Evolutionary conservation across 2,888 invertebrate genomes (phyloP).

Genomic region (Xanthorhoe designata): DNA sequence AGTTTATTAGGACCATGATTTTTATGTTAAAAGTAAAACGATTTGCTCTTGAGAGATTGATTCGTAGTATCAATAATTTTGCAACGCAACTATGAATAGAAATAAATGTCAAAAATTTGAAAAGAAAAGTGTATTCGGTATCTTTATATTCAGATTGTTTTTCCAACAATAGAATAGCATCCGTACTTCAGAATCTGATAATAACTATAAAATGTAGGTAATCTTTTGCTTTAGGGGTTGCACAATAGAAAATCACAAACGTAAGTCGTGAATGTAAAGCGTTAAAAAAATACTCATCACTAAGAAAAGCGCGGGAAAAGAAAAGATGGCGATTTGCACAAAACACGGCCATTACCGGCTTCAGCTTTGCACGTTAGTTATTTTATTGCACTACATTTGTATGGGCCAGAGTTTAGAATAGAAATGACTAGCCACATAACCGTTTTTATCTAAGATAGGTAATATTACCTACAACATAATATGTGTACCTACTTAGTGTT

Average conservation of each 20-base stretch:
- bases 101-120: neutral
- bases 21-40: constrained; percentile 1
- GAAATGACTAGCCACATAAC: neutral
- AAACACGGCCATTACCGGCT: constrained; percentile 66
- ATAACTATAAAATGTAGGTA: neutral
- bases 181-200: neutral
- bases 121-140: neutral
- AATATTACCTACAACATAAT: no score
- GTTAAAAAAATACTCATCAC: constrained; percentile 28
- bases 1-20: constrained; percentile 17
- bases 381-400: constrained; percentile 56
- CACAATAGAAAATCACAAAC: neutral
- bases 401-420: constrained; percentile 39
- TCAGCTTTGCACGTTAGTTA: constrained; percentile 59
- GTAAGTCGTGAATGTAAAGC: constrained; percentile 4
- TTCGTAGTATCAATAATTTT: neutral
- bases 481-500: no score
- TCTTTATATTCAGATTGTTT: neutral
- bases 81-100: neutral
- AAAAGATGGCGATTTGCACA: constrained; percentile 61
- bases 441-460: neutral
- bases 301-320: constrained; percentile 55
- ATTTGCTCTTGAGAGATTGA: neutral
- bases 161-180: neutral
- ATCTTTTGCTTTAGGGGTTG: neutral